These are phyloP conservation scores for Hystrix brachyura DNA, from an alignment of 2,113 vertebrate species.

Conservation along the genomic window DNA sequence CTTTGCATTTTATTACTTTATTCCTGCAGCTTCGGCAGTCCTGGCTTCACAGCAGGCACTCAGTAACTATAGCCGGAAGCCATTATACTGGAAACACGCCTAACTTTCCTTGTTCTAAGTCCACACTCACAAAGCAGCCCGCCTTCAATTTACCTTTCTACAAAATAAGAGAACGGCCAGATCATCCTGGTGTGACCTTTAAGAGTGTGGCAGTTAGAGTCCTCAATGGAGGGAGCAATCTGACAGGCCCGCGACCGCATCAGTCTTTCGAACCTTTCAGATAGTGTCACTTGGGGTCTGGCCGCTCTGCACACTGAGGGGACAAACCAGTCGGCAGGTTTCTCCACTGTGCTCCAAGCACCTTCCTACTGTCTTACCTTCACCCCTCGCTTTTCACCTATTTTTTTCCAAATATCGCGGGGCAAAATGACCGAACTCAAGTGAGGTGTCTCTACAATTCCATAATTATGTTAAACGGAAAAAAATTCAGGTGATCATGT, in stretches of 20 bases:
- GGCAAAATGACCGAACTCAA: neutral
- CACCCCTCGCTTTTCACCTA: neutral
- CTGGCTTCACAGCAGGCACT: neutral
- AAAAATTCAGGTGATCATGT: neutral
- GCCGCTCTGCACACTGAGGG: neutral
- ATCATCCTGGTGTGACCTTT: neutral
- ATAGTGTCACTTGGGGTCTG: neutral
- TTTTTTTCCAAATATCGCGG: constrained; percentile 7
- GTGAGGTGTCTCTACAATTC: neutral
- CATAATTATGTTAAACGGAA: neutral
- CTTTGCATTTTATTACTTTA: neutral
- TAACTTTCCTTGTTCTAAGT: neutral
- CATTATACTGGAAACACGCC: neutral
- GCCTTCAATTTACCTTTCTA: neutral
- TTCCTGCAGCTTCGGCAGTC: neutral
- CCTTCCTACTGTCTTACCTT: neutral
- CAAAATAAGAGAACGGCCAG: neutral
- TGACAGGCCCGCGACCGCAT: neutral
- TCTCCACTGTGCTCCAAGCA: neutral
- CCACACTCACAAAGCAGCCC: neutral
- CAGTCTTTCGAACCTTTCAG: neutral
- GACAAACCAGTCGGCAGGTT: neutral
- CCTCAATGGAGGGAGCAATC: neutral
- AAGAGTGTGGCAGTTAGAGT: neutral
- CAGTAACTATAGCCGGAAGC: neutral